These are phyloP conservation scores for Cydia splendana DNA, from an alignment of 1,140 invertebrate species.

Conservation along the genomic window DNA sequence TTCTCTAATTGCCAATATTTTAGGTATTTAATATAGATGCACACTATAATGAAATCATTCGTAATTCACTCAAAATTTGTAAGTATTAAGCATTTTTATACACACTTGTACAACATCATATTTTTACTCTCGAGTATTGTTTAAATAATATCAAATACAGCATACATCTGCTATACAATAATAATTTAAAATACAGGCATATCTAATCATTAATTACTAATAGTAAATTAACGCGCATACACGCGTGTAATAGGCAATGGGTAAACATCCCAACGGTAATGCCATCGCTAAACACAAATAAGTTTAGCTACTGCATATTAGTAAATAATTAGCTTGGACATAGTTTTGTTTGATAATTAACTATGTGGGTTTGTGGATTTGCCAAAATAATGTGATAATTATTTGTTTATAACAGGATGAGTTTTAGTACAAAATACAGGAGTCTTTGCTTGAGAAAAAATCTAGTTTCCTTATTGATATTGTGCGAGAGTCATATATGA, in stretches of 20 bases:
- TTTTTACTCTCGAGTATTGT: neutral
- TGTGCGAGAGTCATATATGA: no score
- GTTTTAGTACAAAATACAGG: no score
- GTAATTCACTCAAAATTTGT: no score
- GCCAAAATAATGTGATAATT: neutral
- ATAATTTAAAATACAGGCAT: neutral
- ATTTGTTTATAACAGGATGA: neutral
- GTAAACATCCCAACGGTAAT: neutral
- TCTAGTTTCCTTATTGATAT: no score
- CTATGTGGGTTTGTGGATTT: neutral
- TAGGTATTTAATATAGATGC: no score
- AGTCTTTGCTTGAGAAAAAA: no score
- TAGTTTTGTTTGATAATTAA: slow-evolving; percentile 1
- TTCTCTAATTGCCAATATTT: no score
- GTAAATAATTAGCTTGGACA: slow-evolving; percentile 1
- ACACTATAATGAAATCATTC: no score
- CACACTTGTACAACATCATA: no score
- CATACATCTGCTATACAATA: neutral
- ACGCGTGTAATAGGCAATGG: neutral
- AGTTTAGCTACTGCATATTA: neutral
- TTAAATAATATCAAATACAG: neutral
- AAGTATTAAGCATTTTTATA: no score
- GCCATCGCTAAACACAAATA: neutral
- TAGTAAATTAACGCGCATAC: neutral
- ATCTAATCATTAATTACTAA: neutral